phyloP scores from a whole-genome alignment of 2,888 invertebrate genomes.

The Malacosoma neustria region DNA sequence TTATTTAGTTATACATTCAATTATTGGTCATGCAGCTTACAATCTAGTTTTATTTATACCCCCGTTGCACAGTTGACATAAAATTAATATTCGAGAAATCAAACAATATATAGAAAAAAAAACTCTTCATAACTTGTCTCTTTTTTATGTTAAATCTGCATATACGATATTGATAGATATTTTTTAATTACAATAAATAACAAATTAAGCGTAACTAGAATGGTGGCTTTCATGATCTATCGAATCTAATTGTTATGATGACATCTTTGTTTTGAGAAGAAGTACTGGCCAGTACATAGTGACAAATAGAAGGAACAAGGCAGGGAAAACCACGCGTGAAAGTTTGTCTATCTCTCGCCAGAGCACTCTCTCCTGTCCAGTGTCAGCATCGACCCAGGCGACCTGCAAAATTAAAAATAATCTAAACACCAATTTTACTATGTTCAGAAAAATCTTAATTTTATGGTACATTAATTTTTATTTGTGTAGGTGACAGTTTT shows the following conservation, averaged over 20 bases:
- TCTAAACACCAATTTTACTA: no score
- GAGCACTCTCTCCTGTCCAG: constrained; percentile 82
- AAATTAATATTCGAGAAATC: no score
- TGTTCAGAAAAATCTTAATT: no score
- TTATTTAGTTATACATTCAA: no score
- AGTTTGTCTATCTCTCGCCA: constrained; percentile 87
- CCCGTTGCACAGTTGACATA: no score
- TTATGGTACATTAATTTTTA: no score
- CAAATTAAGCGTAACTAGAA: neutral
- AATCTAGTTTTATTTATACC: no score
- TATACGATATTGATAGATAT: neutral
- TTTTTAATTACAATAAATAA: neutral
- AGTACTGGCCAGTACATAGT: constrained; percentile 87
- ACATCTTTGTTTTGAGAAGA: constrained; percentile 76
- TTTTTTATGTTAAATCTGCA: no score
- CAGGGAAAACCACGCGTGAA: constrained; percentile 84
- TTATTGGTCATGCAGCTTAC: no score
- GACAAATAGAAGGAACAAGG: constrained; percentile 84
- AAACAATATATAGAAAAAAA: no score
- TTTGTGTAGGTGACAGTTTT: no score
- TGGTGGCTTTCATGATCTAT: neutral
- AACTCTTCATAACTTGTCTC: no score
- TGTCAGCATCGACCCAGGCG: constrained; percentile 79
- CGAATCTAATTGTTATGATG: constrained; percentile 46
- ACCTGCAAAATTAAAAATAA: constrained; percentile 52